Conservation (phyloP, 2,888 invertebrate species). For the Cephus pygmeus region DNA sequence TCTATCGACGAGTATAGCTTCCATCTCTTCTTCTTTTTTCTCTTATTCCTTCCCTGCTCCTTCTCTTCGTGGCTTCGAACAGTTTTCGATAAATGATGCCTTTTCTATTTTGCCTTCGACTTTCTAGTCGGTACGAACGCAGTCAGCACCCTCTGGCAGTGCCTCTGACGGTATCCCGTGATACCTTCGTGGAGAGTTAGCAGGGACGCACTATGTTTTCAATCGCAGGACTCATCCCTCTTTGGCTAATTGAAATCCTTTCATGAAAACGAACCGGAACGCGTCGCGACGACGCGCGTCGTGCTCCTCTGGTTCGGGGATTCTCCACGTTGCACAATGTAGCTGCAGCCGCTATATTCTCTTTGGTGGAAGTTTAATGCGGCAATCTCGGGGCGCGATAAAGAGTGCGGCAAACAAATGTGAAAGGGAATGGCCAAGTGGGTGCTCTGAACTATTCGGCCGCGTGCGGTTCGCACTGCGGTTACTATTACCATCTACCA, state of each 20-base stretch:
- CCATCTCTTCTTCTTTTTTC: not conserved
- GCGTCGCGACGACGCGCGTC: not conserved
- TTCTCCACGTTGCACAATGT: not conserved
- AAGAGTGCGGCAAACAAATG: constrained; percentile 59
- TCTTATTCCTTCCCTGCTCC: not conserved
- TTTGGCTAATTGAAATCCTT: constrained; percentile 7
- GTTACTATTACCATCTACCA: constrained; percentile 10
- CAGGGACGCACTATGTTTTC: not conserved
- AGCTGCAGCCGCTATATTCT: constrained; percentile 41
- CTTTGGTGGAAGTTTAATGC: constrained; percentile 66
- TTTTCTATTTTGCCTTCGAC: too few species aligned
- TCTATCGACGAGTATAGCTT: not conserved
- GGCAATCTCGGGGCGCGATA: constrained; percentile 65
- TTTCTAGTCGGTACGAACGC: not conserved
- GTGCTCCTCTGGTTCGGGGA: not conserved
- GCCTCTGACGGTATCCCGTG: too few species aligned
- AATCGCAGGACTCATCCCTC: not conserved
- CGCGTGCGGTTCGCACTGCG: constrained; percentile 23
- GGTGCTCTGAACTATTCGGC: constrained; percentile 24
- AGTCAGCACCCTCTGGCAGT: not conserved
- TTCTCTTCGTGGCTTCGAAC: constrained; percentile 30
- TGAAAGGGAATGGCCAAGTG: constrained; percentile 62
- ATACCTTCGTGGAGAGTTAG: not conserved
- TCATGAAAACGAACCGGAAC: not conserved
- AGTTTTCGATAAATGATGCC: not conserved